A percentile compares a stretch with the other conserved stretches of the same genome.
These are phyloP conservation scores for Dendrolimus houi DNA, from an alignment of 2,888 invertebrate genomes.

Conservation along the genomic window DNA sequence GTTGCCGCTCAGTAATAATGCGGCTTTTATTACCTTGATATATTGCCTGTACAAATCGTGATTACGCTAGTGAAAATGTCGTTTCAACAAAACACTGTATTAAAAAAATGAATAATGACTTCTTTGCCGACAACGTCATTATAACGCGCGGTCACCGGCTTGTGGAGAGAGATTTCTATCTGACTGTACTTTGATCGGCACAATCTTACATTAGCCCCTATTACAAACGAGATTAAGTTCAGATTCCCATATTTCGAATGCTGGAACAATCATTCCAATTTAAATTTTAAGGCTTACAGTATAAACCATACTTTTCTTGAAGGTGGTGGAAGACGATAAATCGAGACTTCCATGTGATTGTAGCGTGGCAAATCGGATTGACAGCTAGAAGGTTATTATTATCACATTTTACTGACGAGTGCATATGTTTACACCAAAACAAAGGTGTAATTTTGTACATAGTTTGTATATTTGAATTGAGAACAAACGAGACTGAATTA, in stretches of 20 bases:
- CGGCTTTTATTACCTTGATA: constrained; percentile 64
- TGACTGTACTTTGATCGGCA: constrained; percentile 18
- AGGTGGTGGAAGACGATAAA: not conserved
- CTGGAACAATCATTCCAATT: not conserved
- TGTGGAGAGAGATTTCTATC: constrained; percentile 66
- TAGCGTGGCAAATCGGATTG: constrained; percentile 68
- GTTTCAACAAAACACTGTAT: constrained; percentile 73
- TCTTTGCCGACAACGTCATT: constrained; percentile 69
- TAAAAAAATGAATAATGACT: constrained; percentile 76
- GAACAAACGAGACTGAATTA: too few species aligned
- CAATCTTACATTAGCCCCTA: constrained; percentile 27
- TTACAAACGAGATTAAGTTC: constrained; percentile 9
- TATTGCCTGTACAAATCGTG: constrained; percentile 67
- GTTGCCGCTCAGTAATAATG: constrained; percentile 47
- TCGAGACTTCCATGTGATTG: constrained; percentile 49
- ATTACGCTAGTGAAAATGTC: constrained; percentile 74
- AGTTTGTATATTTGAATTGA: not conserved
- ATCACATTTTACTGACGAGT: constrained; percentile 66
- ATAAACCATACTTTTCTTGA: not conserved
- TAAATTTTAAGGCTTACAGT: not conserved
- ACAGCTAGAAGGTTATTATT: constrained; percentile 71
- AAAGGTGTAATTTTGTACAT: constrained; percentile 3
- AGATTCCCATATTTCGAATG: constrained; percentile 11
- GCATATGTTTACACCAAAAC: constrained; percentile 38
- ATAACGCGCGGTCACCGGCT: constrained; percentile 57